phyloP scores from a whole-genome alignment of 92 coral and sea anemone species.

The Porites cylindrica region DNA sequence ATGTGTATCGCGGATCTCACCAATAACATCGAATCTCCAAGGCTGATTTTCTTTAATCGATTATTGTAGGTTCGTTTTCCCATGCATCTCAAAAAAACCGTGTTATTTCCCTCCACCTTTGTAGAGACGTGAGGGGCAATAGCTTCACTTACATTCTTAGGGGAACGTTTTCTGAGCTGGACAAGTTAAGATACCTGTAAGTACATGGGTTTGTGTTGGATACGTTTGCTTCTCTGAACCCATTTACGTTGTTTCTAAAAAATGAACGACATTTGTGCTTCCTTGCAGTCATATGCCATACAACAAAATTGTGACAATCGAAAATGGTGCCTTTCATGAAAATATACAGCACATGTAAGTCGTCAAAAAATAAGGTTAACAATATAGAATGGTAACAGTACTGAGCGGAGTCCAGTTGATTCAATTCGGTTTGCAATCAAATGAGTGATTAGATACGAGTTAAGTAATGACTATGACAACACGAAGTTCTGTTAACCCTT shows the following conservation, averaged over 20 bases:
- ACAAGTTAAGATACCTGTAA: constrained; percentile 71
- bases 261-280: background rate
- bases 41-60: no score
- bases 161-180: constrained; percentile 81
- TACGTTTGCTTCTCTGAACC: no score
- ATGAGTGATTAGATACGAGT: no score
- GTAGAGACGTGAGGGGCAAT: constrained; percentile 76
- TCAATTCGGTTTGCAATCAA: no score
- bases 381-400: no score
- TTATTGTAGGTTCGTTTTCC: no score
- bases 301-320: constrained; percentile 86
- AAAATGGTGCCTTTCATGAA: constrained; percentile 87
- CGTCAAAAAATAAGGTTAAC: background rate
- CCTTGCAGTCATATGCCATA: constrained; percentile 50
- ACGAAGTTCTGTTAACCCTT: no score
- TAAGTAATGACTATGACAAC: no score
- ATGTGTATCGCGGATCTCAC: no score
- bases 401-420: no score
- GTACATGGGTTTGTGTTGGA: constrained; percentile 17
- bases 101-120: background rate
- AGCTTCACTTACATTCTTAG: constrained; percentile 80
- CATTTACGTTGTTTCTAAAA: background rate
- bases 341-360: constrained; percentile 78
- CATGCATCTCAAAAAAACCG: background rate
- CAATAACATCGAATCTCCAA: no score